A percentile compares a stretch with the other conserved stretches of the same genome.
phyloP scores from a whole-genome alignment of 2,888 invertebrate species.

The Anoncus sp. region DNA sequence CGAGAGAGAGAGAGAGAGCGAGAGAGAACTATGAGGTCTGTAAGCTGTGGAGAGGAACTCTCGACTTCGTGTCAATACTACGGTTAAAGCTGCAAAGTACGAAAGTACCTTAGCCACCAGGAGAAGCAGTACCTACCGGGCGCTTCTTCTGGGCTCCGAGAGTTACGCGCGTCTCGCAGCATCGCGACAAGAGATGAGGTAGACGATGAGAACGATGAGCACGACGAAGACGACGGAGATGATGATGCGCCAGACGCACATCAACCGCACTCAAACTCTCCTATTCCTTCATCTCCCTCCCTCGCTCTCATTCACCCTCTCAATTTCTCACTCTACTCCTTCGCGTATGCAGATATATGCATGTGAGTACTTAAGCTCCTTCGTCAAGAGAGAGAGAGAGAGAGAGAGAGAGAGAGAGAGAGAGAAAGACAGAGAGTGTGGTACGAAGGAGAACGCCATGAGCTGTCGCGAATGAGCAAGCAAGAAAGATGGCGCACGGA shows the following conservation, averaged over 20 bases:
- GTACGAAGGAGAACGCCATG: constrained; percentile 35
- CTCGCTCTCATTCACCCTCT: constrained; percentile 4
- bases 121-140: constrained; percentile 32
- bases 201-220: constrained; percentile 26
- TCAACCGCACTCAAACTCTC: constrained; percentile 54
- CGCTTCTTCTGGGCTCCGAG: constrained; percentile 35
- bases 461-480: constrained; percentile 33
- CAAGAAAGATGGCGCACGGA: constrained; percentile 13
- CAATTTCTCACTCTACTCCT: neutral
- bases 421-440: too few relatives aligned
- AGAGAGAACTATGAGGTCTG: constrained; percentile 41
- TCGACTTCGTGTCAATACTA: constrained; percentile 72
- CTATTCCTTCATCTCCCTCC: constrained; percentile 28
- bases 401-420: too few relatives aligned
- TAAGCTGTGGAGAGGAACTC: constrained; percentile 57
- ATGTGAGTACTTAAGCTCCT: constrained; percentile 43
- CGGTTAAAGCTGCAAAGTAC: constrained; percentile 70
- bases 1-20: constrained; percentile 58
- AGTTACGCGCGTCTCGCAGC: constrained; percentile 49
- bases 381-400: constrained; percentile 20
- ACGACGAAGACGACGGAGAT: too few relatives aligned
- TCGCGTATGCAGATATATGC: constrained; percentile 41
- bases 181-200: constrained; percentile 18
- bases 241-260: constrained; percentile 57
- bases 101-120: constrained; percentile 65